Base-by-base conservation (phyloP, 2,797 vertebrate genomes). In the Epinephelus coioides region DNA sequence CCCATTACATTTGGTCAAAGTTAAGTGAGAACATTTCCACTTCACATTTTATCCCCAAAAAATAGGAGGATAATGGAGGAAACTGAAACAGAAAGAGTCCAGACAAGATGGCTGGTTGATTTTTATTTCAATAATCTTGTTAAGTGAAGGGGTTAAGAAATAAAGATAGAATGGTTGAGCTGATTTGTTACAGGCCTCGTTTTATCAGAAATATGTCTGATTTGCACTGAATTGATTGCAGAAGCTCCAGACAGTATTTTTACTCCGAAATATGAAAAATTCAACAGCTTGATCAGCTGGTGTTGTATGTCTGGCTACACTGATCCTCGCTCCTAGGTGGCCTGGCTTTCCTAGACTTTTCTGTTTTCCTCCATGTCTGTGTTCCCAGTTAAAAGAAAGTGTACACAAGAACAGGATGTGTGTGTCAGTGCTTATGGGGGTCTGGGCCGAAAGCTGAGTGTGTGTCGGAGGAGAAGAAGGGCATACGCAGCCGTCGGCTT, bases 21-120 rank as follows among this genome's bases (percentile, higher is more conserved):
- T 80, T 51, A 73, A 66, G 75, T 69, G 76, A 85, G 76, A 86
- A 79, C 53, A 76, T 83, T 88, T 90, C 81, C 56, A 57, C 74
- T 79, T 85, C 76, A 81, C 62, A 73, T 81, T 71, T 78, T 56
- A 85, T 82, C 18, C 43, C 46, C 43, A 27, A 19, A 38, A 49
- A 18, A 19, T 7, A 43, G 11, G 47, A 64, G 19, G 68, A 71
- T 46, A 75, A 64, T 34, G 34, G 61, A 70, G 57, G 34, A 40
- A 73, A 46, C 11, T 60, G n/a, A 77, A 83, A 76, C 0, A 2
- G 46, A 66, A 76, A 43, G 25, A 69, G 34, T 46, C 1, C 17
- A 72, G 62, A 74, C 12, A 61, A 57, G 60, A 78, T 30, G 40
- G 51, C 46, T 18, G 54, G 51, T 44, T 76, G 71, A 69, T 78